These are phyloP conservation scores for Cheilosia variabilis DNA, from an alignment of 2,888 invertebrate genomes.

Conservation along the genomic window DNA sequence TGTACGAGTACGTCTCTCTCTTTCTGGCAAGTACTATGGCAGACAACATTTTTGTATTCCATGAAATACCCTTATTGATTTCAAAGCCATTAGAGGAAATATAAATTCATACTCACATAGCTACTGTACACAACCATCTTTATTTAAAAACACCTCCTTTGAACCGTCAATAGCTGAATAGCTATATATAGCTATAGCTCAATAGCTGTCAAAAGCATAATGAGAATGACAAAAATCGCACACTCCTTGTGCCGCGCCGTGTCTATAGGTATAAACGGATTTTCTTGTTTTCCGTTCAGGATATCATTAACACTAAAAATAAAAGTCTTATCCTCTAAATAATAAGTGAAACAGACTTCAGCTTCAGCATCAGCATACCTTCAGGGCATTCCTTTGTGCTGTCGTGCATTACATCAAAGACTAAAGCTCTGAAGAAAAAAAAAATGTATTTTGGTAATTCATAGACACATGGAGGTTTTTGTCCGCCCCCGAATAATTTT, in stretches of 20 bases:
- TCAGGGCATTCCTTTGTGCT: constrained; percentile 62
- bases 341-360: constrained; percentile 66
- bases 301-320: constrained; percentile 75
- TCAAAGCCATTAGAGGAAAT: too few relatives aligned
- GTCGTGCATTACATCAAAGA: constrained; percentile 65
- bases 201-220: neutral
- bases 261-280: constrained; percentile 61
- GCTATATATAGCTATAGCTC: too few relatives aligned
- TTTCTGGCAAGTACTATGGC: too few relatives aligned
- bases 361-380: constrained; percentile 38
- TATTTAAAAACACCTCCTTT: too few relatives aligned
- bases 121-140: too few relatives aligned
- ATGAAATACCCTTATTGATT: too few relatives aligned
- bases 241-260: neutral
- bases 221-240: constrained; percentile 13
- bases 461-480: constrained; percentile 41
- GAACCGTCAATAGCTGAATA: neutral
- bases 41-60: too few relatives aligned
- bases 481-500: constrained; percentile 44
- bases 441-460: constrained; percentile 37
- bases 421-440: neutral
- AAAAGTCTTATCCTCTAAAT: constrained; percentile 59
- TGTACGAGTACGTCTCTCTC: too few relatives aligned
- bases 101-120: too few relatives aligned
- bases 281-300: constrained; percentile 62